These are phyloP conservation scores for Halcyon smyrnensis DNA, from an alignment of 2,797 vertebrate genomes.

Conservation along the genomic window DNA sequence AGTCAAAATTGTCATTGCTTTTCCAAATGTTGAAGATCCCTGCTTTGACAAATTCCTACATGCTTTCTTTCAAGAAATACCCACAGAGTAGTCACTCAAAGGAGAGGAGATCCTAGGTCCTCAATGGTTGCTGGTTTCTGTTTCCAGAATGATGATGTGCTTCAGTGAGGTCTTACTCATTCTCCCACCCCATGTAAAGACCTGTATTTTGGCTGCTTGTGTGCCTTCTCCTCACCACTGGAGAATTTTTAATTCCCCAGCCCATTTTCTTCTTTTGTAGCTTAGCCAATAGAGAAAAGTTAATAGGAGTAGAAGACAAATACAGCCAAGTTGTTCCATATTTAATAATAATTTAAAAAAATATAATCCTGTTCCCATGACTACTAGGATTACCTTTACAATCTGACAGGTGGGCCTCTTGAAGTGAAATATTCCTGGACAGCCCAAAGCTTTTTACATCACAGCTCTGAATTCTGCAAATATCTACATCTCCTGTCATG, in stretches of 20 bases:
- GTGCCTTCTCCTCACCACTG: not conserved
- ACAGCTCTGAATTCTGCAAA: not conserved
- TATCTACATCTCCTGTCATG: not conserved
- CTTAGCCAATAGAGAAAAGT: not conserved
- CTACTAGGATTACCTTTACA: not conserved
- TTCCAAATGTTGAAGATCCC: not conserved
- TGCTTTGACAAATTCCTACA: not conserved
- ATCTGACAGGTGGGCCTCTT: not conserved
- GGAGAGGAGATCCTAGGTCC: not conserved
- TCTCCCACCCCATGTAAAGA: not conserved
- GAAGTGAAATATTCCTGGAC: not conserved
- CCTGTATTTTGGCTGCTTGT: not conserved
- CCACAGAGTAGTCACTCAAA: not conserved
- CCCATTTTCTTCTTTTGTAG: not conserved
- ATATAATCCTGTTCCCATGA: not conserved
- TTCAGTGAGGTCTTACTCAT: not conserved
- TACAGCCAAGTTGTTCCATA: not conserved
- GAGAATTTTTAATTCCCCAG: not conserved
- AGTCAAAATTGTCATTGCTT: not conserved
- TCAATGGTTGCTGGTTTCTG: not conserved
- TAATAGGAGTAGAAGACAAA: not conserved
- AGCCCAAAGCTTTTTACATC: not conserved
- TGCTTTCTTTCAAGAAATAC: not conserved
- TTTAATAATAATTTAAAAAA: not conserved
- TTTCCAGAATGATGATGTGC: not conserved